Evolutionary conservation across 53 echinoderm and acorn worm species (phyloP).

Genomic region (Henricia sp.): DNA sequence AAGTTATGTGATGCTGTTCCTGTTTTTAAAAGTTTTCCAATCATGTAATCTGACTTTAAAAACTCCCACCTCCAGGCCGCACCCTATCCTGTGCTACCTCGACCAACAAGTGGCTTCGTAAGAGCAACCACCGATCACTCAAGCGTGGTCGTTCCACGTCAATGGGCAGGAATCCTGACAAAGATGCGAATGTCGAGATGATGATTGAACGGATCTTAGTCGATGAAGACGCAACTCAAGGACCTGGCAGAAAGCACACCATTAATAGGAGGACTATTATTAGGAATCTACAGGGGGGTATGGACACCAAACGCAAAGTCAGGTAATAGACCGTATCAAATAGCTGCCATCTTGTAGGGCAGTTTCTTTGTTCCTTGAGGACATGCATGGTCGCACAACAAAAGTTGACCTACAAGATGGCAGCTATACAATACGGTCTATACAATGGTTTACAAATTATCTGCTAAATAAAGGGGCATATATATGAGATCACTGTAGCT

Average conservation of each 20-base stretch:
- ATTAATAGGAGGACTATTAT: slow-evolving; percentile 81
- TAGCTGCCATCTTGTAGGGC: too few species aligned
- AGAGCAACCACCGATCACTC: slow-evolving; percentile 27
- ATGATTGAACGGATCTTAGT: slow-evolving; percentile 85
- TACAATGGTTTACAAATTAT: too few species aligned
- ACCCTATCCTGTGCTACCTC: slow-evolving; percentile 63
- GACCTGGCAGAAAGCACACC: slow-evolving; percentile 44
- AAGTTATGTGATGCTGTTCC: too few species aligned
- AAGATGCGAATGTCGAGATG: slow-evolving; percentile 64
- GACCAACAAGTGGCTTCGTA: slow-evolving; percentile 62
- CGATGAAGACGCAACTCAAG: slow-evolving; percentile 55
- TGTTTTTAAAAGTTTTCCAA: too few species aligned
- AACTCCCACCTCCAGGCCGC: too few species aligned
- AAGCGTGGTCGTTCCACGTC: slow-evolving; percentile 63
- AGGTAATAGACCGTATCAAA: slow-evolving; percentile 68
- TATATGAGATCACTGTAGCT: too few species aligned
- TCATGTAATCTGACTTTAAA: not conserved
- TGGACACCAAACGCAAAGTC: slow-evolving; percentile 83
- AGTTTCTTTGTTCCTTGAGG: too few species aligned
- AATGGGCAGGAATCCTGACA: slow-evolving; percentile 32
- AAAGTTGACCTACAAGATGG: too few species aligned
- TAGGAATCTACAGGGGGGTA: slow-evolving; percentile 77
- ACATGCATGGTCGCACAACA: too few species aligned
- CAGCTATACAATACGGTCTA: too few species aligned
- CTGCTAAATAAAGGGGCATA: too few species aligned